Percentiles rank a stretch among this genome's conserved stretches.
These are phyloP conservation scores for Maconellicoccus hirsutus DNA, from an alignment of 1,140 invertebrate species.

Conservation along the genomic window DNA sequence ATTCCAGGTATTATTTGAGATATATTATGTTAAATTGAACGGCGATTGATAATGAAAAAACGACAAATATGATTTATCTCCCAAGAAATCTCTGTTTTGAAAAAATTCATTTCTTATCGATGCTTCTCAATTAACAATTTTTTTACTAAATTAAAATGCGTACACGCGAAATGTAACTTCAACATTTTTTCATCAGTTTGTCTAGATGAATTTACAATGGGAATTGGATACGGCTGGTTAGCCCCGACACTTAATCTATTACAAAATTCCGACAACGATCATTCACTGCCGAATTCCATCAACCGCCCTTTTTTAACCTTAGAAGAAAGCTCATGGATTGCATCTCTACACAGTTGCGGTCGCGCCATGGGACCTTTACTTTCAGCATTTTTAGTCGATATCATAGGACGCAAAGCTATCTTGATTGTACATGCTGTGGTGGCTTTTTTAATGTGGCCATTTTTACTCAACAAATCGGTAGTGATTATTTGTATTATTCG, in stretches of 20 bases:
- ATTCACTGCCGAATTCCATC: not conserved
- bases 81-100: too few relatives aligned
- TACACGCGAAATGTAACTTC: too few relatives aligned
- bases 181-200: constrained; percentile 2
- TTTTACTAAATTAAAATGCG: too few relatives aligned
- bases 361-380: not conserved
- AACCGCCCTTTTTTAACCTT: not conserved
- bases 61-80: too few relatives aligned
- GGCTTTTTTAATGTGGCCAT: not conserved
- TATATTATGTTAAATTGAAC: too few relatives aligned
- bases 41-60: too few relatives aligned
- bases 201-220: not conserved
- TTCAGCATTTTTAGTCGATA: not conserved
- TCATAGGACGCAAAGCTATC: not conserved
- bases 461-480: not conserved
- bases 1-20: not conserved
- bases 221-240: not conserved
- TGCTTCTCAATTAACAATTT: too few relatives aligned
- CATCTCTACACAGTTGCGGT: not conserved
- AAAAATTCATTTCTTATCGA: too few relatives aligned
- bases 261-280: not conserved
- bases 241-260: not conserved
- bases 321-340: not conserved
- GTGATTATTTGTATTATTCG: not conserved
- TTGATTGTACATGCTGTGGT: not conserved